phyloP scores from a whole-genome alignment of 1,140 invertebrate species.

The Orius insidiosus region DNA sequence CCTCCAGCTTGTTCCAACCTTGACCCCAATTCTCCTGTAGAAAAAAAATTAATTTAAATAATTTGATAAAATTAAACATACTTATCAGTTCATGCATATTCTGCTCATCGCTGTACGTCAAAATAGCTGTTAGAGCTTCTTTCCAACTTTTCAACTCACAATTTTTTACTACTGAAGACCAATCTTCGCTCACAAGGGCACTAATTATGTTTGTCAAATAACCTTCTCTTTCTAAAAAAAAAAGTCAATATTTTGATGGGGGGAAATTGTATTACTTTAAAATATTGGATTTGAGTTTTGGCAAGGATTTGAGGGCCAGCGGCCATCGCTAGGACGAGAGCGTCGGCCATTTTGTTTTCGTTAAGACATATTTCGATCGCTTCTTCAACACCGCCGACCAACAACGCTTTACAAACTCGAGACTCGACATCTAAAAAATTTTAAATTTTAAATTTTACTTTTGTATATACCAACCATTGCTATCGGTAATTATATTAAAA shows the following conservation, averaged over 20 bases:
- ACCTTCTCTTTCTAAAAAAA: slow-evolving; percentile 24
- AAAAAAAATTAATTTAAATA: slow-evolving; percentile 7
- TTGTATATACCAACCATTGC: too few species aligned
- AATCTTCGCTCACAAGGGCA: slow-evolving; percentile 63
- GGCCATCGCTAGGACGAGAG: slow-evolving; percentile 61
- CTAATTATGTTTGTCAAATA: slow-evolving; percentile 56
- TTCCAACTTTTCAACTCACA: slow-evolving; percentile 71
- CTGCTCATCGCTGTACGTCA: slow-evolving; percentile 54
- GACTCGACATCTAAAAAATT: slow-evolving; percentile 53
- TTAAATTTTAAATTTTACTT: too few species aligned
- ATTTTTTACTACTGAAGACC: slow-evolving; percentile 53
- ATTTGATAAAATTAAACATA: slow-evolving; percentile 25
- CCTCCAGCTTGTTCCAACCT: slow-evolving; percentile 39
- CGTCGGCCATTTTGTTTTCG: slow-evolving; percentile 64
- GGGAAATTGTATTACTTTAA: slow-evolving; percentile 24
- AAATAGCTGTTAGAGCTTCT: slow-evolving; percentile 61
- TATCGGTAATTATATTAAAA: slow-evolving; percentile 27
- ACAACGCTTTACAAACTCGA: slow-evolving; percentile 66
- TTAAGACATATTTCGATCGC: slow-evolving; percentile 78
- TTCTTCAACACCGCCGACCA: slow-evolving; percentile 72
- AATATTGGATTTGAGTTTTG: slow-evolving; percentile 56
- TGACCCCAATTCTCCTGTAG: slow-evolving; percentile 39
- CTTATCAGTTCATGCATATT: slow-evolving; percentile 47
- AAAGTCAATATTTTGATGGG: too few species aligned
- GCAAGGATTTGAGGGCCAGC: slow-evolving; percentile 62